Base-by-base conservation (phyloP, 2,888 invertebrate species). In the Sinelater perroti region DNA sequence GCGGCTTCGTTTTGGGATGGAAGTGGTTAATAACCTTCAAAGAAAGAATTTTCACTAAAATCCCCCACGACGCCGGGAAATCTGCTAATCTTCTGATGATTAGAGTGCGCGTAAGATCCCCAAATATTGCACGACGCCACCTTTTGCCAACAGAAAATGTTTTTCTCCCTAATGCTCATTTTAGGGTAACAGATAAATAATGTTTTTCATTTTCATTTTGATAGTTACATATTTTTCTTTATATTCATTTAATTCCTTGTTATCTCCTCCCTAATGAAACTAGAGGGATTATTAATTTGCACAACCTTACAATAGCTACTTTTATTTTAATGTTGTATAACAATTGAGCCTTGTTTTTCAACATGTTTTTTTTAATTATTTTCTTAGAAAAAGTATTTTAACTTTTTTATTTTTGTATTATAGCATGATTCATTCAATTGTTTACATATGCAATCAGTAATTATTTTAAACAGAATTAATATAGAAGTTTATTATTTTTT, bases 51-150 rank as follows among this genome's bases (percentile, higher is more conserved):
- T 40, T 40, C 20, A 40, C 40, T 40, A 26, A 40, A 40, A 40
- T 24, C 20, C 24, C 40, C 21, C 14, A 26, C 40, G 24, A 40
- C 13, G 40, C 40, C 13, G 13, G 40, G 24, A 24, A 24, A 40
- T 40, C 40, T 40, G 40, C 24, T 40, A 40, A 40, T 40, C 40
- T 40, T 40, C 24, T 40, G 40, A 40, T 40, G 40, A 40, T 40
- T 40, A 40, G 40, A 40, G 40, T 40, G 24, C 14, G 40, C 40
- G 24, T 20, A 40, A 40, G 24, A 40, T 11, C 24, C 40, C 24
- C 40, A 24, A 40, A 40, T 40, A 40, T 40, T 40, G 24, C 40
- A 40, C 13, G 14, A 6, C 13, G 24, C 24, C 24, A 26, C 40
- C 24, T 40, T 40, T 40, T 21, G n/a, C 24, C 24, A 40, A 40